Percentiles rank a stretch among this genome's conserved stretches.
Evolutionary conservation across 1,140 invertebrate species (phyloP).

Genomic region (Bactericera cockerelli): DNA sequence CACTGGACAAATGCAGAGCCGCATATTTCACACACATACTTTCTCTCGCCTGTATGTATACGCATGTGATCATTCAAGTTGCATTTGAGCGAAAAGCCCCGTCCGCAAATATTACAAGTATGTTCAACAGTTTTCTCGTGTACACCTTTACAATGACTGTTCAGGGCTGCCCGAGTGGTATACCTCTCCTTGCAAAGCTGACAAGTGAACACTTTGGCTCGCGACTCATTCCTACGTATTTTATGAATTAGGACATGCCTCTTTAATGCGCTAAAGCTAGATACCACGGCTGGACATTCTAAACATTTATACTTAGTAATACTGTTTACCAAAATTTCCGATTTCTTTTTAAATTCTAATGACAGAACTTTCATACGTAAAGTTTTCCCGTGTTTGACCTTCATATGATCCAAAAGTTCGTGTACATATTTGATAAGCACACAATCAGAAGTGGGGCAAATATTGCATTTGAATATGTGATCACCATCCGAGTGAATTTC

Average conservation of each 20-base stretch:
- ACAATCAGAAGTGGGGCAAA: neutral
- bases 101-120: conserved; percentile 32
- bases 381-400: neutral
- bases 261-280: neutral
- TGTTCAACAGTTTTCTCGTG: neutral
- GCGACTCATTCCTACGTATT: neutral
- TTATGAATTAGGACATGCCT: neutral
- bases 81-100: conserved; percentile 49
- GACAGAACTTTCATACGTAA: neutral
- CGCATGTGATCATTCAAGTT: conserved; percentile 35
- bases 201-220: neutral
- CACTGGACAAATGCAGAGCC: conserved; percentile 34
- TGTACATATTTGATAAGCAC: neutral
- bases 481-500: neutral
- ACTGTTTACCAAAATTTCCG: neutral
- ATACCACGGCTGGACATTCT: neutral
- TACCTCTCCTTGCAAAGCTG: conserved; percentile 36
- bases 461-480: neutral
- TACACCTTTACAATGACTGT: conserved; percentile 67
- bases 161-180: conserved; percentile 74
- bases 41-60: conserved; percentile 37
- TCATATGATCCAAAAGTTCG: neutral
- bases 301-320: neutral
- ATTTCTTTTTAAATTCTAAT: neutral
- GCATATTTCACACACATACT: conserved; percentile 34